Base-by-base conservation (phyloP, 2,888 invertebrate genomes). In the Galeopsomyia nigrocyanea region DNA sequence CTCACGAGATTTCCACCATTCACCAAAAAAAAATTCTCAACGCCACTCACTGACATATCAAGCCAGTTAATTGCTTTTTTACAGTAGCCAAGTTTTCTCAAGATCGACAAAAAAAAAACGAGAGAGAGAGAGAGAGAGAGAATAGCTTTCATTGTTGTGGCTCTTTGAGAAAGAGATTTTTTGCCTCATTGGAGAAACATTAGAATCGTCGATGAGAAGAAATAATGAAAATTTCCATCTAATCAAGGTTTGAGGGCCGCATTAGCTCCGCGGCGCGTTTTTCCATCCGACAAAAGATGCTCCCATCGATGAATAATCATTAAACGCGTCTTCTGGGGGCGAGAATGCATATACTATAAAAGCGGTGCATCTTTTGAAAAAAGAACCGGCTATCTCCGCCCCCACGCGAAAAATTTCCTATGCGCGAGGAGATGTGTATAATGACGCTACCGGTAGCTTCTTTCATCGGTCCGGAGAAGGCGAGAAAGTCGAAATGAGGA, bases 361-460 rank as follows among this genome's bases (percentile, higher is more conserved):
- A 7, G 3, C 3, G 31, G 3, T 5, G 39, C 39, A 7, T 39
- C 39, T 39, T 39, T 39, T 39, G 39, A 39, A 39, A 39, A 39
- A 39, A 10, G 39, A 39, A 39, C 39, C 39, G 39, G 39, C 39
- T 39, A 39, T 39, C 39, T 39, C 26, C 26, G 46, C 19, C 60
- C 31, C n/a, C 22, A n/a, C 55, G 26, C 22, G 22, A 39, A 39
- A 39, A 39, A 39, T 39, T 39, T 39, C 39, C 13, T n/a, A n/a
- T 16, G 9, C 21, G 22, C 49, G 1, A n/a, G 19, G 19, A 50
- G 19, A 21, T 13, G 47, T n/a, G 26, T 16, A 49, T 2, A 19
- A 47, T 63, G 19, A 19, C 9, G 22, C 55, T 46, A 55, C 66
- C 68, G 68, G 74, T 74, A 74, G 70, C 70, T 71, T 71, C 66